Percentiles rank a stretch among this genome's conserved stretches.
Conservation (phyloP, 2,888 invertebrate species). For the Rhodophaea formosa region DNA sequence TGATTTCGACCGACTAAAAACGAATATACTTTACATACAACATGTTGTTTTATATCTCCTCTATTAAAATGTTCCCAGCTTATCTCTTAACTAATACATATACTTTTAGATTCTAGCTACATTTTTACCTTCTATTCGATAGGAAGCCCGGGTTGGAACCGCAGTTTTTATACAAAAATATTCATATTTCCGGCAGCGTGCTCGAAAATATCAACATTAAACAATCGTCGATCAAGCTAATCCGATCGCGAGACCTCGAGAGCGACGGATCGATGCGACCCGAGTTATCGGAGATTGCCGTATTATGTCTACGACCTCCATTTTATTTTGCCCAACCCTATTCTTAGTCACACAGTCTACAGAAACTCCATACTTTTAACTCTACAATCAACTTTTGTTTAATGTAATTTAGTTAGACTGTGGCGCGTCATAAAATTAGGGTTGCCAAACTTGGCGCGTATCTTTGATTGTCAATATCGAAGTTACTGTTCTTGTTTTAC, state of each 20-base stretch:
- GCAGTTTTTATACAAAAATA: too few species aligned
- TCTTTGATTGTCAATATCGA: constrained; percentile 27
- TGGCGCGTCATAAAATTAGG: constrained; percentile 26
- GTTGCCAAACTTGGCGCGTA: constrained; percentile 23
- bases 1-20: too few species aligned
- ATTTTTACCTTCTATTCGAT: too few species aligned
- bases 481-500: constrained; percentile 31
- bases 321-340: constrained; percentile 25
- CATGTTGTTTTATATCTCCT: too few species aligned
- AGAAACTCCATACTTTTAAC: neutral
- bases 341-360: constrained; percentile 21
- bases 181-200: neutral
- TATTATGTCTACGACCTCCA: constrained; percentile 25
- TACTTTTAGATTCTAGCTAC: too few species aligned
- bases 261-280: constrained; percentile 23
- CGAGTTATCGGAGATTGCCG: constrained; percentile 27
- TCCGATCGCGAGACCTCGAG: constrained; percentile 23
- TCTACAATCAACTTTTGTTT: neutral
- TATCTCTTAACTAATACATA: too few species aligned
- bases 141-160: too few species aligned
- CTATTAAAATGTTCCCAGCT: too few species aligned
- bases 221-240: constrained; percentile 28
- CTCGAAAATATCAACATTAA: constrained; percentile 16
- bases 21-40: too few species aligned
- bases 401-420: constrained; percentile 15